Evolutionary conservation across 2,797 vertebrate genomes (phyloP).

Genomic region (Hipposideros larvatus): DNA sequence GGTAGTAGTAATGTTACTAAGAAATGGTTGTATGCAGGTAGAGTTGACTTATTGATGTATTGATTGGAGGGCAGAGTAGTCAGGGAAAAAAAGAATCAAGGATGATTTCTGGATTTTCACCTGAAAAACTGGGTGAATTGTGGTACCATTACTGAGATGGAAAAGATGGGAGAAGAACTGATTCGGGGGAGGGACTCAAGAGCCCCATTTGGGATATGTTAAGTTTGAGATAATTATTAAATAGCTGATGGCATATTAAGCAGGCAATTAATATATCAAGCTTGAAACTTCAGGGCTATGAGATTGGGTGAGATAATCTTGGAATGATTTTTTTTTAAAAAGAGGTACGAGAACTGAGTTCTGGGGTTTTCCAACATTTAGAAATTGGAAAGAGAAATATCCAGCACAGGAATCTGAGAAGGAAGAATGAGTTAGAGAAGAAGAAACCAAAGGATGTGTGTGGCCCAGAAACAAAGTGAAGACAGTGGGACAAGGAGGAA

Average conservation of each 20-base stretch:
- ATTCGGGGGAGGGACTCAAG: neutral
- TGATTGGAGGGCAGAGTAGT: neutral
- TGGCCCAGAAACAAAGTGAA: neutral
- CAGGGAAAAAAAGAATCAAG: neutral
- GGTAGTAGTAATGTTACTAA: neutral
- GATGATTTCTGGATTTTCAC: neutral
- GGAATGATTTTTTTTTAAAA: neutral
- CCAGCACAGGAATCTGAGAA: neutral
- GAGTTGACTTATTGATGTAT: neutral
- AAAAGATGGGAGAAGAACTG: slow-evolving; percentile 10
- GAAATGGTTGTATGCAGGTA: neutral
- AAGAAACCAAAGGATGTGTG: neutral
- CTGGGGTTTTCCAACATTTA: neutral
- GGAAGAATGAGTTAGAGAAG: neutral
- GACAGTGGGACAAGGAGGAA: neutral
- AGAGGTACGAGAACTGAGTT: neutral
- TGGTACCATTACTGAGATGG: neutral
- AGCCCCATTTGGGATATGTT: neutral
- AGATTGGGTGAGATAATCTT: neutral
- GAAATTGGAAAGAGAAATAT: neutral
- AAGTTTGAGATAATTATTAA: neutral
- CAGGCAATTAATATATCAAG: neutral
- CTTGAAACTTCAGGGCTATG: neutral
- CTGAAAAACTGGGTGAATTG: neutral
- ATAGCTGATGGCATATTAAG: neutral